These are phyloP conservation scores for Lepisosteus oculatus DNA, from an alignment of 2,113 vertebrate species.

Conservation along the genomic window DNA sequence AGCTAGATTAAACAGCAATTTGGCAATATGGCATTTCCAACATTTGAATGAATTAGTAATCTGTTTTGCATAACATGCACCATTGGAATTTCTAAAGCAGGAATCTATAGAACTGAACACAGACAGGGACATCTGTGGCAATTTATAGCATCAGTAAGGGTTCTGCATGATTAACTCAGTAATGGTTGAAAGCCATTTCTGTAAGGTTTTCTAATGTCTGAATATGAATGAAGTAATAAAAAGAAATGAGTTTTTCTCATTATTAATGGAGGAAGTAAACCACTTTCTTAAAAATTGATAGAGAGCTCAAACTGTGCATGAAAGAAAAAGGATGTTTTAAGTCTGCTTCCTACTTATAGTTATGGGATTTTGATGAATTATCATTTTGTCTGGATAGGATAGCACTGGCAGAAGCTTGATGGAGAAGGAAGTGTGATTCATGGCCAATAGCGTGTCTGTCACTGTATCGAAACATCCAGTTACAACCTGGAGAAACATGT, in stretches of 20 bases:
- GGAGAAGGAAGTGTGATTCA: too few relatives aligned
- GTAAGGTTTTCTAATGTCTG: slow-evolving; percentile 26
- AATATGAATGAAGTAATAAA: slow-evolving; percentile 12
- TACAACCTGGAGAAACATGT: too few relatives aligned
- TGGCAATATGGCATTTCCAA: slow-evolving; percentile 42
- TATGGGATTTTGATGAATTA: too few relatives aligned
- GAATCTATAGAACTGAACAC: slow-evolving; percentile 28
- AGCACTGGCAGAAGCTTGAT: too few relatives aligned
- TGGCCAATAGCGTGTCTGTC: too few relatives aligned
- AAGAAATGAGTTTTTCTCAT: neutral
- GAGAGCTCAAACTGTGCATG: neutral
- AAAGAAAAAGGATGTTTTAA: neutral
- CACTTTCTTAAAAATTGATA: neutral
- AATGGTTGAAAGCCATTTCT: slow-evolving; percentile 30
- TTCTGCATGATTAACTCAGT: slow-evolving; percentile 27
- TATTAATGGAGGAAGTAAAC: too few relatives aligned
- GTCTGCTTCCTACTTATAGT: too few relatives aligned
- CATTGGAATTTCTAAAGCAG: neutral
- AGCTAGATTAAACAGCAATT: neutral
- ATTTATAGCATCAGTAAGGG: slow-evolving; percentile 37
- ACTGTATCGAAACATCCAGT: too few relatives aligned
- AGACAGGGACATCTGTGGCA: slow-evolving; percentile 27
- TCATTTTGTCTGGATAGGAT: too few relatives aligned
- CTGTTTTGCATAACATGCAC: neutral
- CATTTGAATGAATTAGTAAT: slow-evolving; percentile 4